These are phyloP conservation scores for Scaptomyza parva DNA, from an alignment of 2,888 invertebrate genomes.

Conservation along the genomic window DNA sequence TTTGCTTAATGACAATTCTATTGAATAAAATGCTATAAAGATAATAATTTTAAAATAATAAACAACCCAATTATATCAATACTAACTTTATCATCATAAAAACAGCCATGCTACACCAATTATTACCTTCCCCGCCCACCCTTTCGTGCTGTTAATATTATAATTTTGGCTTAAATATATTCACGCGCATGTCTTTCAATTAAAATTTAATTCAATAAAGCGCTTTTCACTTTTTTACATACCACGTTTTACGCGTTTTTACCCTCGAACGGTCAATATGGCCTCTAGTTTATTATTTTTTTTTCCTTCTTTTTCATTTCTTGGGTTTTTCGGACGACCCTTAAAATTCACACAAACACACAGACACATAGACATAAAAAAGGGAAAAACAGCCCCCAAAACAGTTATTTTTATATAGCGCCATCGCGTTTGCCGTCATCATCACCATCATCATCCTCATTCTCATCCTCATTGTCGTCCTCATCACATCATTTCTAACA, in stretches of 20 bases:
- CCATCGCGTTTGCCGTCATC: constrained; percentile 52
- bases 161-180: constrained; percentile 52
- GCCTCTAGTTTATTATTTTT: not conserved
- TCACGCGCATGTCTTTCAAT: constrained; percentile 71
- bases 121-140: not conserved
- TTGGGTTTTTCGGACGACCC: constrained; percentile 7
- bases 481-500: constrained; percentile 30
- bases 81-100: not conserved
- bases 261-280: constrained; percentile 54
- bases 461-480: not conserved
- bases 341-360: not conserved
- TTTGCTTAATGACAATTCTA: too few relatives aligned
- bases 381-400: constrained; percentile 25
- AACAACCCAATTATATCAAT: too few relatives aligned
- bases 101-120: not conserved
- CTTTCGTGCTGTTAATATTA: not conserved
- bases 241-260: constrained; percentile 31
- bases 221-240: constrained; percentile 40
- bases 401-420: constrained; percentile 24
- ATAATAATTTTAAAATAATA: too few relatives aligned
- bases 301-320: not conserved
- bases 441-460: constrained; percentile 21
- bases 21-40: too few relatives aligned
- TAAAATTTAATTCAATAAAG: constrained; percentile 79
- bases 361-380: not conserved